phyloP scores from a whole-genome alignment of 2,888 invertebrate species.

The Scaeva pyrastri region DNA sequence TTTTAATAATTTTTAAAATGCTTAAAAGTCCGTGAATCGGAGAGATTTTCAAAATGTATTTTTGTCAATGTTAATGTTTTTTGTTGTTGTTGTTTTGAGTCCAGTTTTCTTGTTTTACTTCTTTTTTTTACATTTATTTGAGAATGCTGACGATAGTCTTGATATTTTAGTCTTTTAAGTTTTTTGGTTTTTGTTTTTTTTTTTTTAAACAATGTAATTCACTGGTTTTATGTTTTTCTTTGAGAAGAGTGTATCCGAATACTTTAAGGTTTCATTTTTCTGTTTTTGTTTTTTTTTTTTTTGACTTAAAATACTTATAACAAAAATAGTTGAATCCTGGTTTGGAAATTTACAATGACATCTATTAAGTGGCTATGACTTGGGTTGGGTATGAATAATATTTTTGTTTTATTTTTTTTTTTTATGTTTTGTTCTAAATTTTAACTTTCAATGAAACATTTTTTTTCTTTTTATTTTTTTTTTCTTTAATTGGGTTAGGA shows the following conservation, averaged over 20 bases:
- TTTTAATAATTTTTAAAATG: constrained; percentile 40
- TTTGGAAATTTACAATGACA: constrained; percentile 68
- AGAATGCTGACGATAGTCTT: constrained; percentile 12
- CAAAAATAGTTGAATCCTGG: constrained; percentile 64
- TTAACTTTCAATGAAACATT: constrained; percentile 47
- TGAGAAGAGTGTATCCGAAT: constrained; percentile 23
- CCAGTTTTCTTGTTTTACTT: constrained; percentile 40
- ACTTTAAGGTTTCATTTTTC: constrained; percentile 36
- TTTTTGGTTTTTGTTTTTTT: constrained; percentile 33
- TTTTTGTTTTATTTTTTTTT: constrained; percentile 5
- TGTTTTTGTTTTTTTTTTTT: neutral
- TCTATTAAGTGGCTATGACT: constrained; percentile 63
- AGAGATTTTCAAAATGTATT: constrained; percentile 72
- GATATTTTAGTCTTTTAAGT: constrained; percentile 61
- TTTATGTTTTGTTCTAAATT: constrained; percentile 14
- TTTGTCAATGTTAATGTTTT: constrained; percentile 27
- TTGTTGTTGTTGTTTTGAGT: constrained; percentile 41
- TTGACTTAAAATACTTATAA: constrained; percentile 62
- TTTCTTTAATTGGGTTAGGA: constrained; percentile 52
- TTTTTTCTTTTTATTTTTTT: constrained; percentile 7
- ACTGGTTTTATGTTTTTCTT: constrained; percentile 8
- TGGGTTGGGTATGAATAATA: constrained; percentile 56
- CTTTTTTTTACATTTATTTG: constrained; percentile 15
- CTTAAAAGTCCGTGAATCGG: constrained; percentile 53
- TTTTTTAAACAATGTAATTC: constrained; percentile 32